phyloP scores from a whole-genome alignment of 2,888 invertebrate genomes.

The Mesorhabditis sp. region DNA sequence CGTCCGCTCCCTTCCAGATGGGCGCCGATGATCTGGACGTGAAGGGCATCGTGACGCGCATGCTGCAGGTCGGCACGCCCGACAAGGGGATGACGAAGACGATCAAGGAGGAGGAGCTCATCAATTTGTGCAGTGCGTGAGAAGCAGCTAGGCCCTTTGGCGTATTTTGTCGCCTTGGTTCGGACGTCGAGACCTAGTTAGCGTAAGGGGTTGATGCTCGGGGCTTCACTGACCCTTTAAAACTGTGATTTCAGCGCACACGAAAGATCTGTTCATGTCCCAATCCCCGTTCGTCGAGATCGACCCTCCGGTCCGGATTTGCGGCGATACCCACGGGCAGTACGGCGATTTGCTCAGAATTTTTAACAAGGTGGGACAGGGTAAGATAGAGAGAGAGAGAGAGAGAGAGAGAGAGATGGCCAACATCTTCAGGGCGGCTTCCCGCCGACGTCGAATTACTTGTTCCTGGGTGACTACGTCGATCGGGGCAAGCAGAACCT shows the following conservation, averaged over 20 bases:
- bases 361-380: constrained; percentile 20
- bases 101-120: constrained; percentile 37
- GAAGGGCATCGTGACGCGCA: background rate
- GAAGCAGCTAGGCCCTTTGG: background rate
- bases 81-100: constrained; percentile 34
- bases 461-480: constrained; percentile 46
- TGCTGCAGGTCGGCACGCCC: constrained; percentile 33
- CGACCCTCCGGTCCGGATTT: constrained; percentile 29
- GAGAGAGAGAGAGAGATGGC: too few species aligned
- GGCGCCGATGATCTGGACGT: background rate
- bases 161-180: background rate
- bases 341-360: constrained; percentile 31
- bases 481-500: constrained; percentile 33
- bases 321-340: constrained; percentile 37
- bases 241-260: constrained; percentile 17
- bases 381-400: too few species aligned
- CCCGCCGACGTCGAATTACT: constrained; percentile 38
- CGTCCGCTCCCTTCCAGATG: too few species aligned
- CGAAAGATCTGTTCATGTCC: constrained; percentile 20
- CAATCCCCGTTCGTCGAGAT: constrained; percentile 28
- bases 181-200: background rate
- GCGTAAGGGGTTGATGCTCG: background rate
- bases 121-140: constrained; percentile 22
- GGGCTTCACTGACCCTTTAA: too few species aligned
- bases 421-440: constrained; percentile 26